These are phyloP conservation scores for Dione juno DNA, from an alignment of 2,888 invertebrate genomes.

Conservation along the genomic window DNA sequence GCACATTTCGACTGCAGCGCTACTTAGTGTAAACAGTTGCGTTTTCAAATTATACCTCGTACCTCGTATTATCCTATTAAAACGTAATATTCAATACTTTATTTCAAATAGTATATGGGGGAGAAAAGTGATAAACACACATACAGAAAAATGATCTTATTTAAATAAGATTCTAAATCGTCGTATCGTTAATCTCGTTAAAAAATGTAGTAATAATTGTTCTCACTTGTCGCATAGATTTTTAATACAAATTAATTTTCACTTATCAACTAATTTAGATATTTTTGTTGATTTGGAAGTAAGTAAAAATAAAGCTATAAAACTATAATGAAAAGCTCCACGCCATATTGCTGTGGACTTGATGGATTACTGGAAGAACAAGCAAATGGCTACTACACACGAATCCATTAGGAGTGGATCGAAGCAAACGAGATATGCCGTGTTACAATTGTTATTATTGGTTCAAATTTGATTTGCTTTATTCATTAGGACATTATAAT, in stretches of 20 bases:
- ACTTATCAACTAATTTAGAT: not conserved
- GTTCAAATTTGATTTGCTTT: no score
- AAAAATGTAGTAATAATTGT: not conserved
- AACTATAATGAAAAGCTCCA: conserved; percentile 17
- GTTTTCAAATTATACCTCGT: no score
- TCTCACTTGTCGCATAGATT: not conserved
- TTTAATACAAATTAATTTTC: not conserved
- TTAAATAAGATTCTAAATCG: no score
- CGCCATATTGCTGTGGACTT: conserved; percentile 12
- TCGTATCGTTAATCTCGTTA: no score
- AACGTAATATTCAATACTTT: no score
- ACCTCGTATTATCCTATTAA: no score
- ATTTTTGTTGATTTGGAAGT: not conserved
- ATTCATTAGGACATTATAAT: no score
- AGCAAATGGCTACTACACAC: conserved; percentile 28
- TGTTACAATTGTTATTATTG: not conserved
- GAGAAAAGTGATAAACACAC: no score
- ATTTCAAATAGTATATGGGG: no score
- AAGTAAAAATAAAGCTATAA: conserved; percentile 18
- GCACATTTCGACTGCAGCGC: no score
- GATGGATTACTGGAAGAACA: conserved; percentile 6
- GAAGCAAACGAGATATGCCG: not conserved
- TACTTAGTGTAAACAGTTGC: no score
- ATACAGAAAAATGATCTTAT: no score
- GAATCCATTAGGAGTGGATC: conserved; percentile 8